Evolutionary conservation across 2,113 vertebrate species (phyloP), one percentile per base, ranked within the genome.

Genomic region (Onychostruthus taczanowskii): DNA sequence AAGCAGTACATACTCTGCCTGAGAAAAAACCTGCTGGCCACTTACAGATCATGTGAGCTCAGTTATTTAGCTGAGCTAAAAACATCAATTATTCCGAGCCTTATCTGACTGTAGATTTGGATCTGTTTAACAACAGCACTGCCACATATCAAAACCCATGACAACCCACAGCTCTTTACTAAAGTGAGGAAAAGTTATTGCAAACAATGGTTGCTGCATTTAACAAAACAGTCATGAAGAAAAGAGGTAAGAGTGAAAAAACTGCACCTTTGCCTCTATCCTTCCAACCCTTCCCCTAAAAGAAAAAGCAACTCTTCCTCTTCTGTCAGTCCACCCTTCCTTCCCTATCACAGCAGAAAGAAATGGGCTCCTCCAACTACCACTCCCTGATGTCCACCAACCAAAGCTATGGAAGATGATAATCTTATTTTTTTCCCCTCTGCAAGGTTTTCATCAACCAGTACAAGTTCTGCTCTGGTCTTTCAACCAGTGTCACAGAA

Each of bases 21-120:
- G 74, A 55, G 47, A 75, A 84, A 94, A 96, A 84, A 81, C 35
- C 39, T 2, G 0, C 61, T 88, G 85, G 88, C 72, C 92, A 75
- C 49, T 78, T 49, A 52, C 30, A 87, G 83, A 86, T 96, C 94
- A 95, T 35, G 68, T 96, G 92, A 97, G 77, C 80, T 74, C 13
- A 6, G 43, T 84, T 84, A 94, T 63, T 83, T 55, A 70, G 52
- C 47, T 31, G 59, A 92, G 72, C 90, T 86, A 77, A 77, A 52
- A 91, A 72, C 79, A 88, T 47, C n/a, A 59, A 61, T 85, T 89
- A 91, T 93, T 91, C 69, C 21, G 4, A 83, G 81, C 74, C 74
- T 94, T 93, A 96, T 94, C 87, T 91, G 83, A 84, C 76, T 59
- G 39, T 20, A 92, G 79, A 81, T 89, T 55, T 74, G 44, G 56